phyloP scores from a whole-genome alignment of 2,113 vertebrate species.

The Sylvietta virens region DNA sequence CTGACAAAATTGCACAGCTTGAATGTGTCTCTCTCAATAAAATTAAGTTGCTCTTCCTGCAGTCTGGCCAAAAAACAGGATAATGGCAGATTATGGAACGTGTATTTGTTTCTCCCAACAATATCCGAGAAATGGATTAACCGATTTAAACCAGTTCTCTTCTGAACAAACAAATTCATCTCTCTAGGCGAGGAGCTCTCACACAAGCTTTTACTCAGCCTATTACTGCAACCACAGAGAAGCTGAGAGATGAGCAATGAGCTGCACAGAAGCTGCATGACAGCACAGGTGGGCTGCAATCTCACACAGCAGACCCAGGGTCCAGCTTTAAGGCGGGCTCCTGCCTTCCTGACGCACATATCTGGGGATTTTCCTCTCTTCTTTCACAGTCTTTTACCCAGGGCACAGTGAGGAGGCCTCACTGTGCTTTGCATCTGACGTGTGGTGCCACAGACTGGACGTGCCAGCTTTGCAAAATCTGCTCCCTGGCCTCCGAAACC shows the following conservation, averaged over 20 bases:
- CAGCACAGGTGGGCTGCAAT: not conserved
- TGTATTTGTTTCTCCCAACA: constrained; percentile 1
- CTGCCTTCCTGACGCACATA: not conserved
- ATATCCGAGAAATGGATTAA: not conserved
- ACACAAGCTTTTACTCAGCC: not conserved
- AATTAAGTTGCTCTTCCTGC: not conserved
- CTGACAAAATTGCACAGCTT: not conserved
- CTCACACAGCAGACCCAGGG: not conserved
- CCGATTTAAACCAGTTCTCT: not conserved
- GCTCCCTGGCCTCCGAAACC: not conserved
- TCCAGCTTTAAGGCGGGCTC: not conserved
- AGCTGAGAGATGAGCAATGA: not conserved
- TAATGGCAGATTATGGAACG: not conserved
- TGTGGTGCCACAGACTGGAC: not conserved
- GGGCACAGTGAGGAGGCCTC: not conserved
- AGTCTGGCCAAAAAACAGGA: not conserved
- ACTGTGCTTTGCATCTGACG: fast-evolving
- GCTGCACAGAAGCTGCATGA: not conserved
- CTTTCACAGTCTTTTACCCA: not conserved
- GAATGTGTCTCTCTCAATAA: not conserved
- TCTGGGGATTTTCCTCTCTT: not conserved
- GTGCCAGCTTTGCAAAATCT: not conserved
- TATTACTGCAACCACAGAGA: not conserved
- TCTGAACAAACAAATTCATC: constrained; percentile 27
- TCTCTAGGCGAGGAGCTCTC: not conserved